These are phyloP conservation scores for Dipus sagitta DNA, from an alignment of 2,797 vertebrate genomes.

Conservation along the genomic window DNA sequence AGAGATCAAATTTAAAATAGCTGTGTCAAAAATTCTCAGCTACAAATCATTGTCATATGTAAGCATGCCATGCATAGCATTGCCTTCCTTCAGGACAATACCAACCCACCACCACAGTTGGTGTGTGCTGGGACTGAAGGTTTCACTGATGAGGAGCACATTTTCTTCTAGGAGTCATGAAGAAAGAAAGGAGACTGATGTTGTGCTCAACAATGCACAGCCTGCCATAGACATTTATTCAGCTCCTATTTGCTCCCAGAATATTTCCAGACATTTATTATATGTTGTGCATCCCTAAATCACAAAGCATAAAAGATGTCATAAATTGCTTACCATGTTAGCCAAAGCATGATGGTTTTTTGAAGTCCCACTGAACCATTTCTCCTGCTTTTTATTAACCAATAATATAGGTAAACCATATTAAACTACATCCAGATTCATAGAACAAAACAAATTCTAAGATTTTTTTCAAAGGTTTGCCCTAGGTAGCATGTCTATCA, in stretches of 20 bases:
- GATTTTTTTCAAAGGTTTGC: constrained; percentile 45
- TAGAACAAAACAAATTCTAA: constrained; percentile 34
- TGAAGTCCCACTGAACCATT: constrained; percentile 32
- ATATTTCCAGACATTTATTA: not conserved
- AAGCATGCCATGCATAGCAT: not conserved
- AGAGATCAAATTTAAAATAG: constrained; percentile 51
- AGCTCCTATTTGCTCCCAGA: not conserved
- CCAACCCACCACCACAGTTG: not conserved
- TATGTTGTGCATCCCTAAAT: not conserved
- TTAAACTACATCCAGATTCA: constrained; percentile 59
- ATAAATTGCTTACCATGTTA: constrained; percentile 33
- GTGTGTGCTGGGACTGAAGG: not conserved
- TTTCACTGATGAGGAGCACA: not conserved
- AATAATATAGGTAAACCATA: constrained; percentile 66
- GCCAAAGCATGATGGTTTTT: not conserved
- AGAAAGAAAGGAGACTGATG: not conserved
- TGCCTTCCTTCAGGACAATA: not conserved
- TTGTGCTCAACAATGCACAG: too few relatives aligned
- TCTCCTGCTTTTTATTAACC: constrained; percentile 42
- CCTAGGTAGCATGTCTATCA: constrained; percentile 3
- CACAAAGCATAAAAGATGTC: not conserved
- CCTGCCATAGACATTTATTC: not conserved
- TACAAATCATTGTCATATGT: not conserved
- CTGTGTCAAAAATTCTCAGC: not conserved
- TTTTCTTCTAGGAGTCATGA: not conserved